phyloP scores from a whole-genome alignment of 35 echinoderm and acorn worm species.

The Heliocidaris erythrogramma region DNA sequence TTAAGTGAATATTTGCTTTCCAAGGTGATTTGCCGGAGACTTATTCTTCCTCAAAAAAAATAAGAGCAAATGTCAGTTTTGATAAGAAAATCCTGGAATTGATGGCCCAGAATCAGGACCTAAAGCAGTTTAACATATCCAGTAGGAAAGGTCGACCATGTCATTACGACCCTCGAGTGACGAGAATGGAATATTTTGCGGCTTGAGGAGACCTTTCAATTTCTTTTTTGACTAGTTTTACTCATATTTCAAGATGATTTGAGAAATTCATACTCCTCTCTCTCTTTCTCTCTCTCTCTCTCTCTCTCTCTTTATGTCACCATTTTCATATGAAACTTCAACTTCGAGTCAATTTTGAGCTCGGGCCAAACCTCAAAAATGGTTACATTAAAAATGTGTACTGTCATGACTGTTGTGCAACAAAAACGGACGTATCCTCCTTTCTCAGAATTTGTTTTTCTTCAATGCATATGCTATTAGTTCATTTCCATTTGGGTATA shows the following conservation, averaged over 20 bases:
- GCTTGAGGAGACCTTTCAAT: neutral
- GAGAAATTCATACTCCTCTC: no score
- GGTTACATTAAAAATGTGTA: no score
- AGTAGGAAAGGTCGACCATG: neutral
- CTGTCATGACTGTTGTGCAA: no score
- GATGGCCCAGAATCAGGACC: neutral
- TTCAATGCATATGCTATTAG: no score
- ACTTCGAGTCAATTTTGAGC: neutral
- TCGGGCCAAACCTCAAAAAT: neutral
- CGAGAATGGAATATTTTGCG: neutral
- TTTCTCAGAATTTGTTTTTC: no score
- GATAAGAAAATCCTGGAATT: conserved; percentile 1
- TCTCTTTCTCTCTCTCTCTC: neutral
- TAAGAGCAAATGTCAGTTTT: neutral
- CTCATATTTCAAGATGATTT: neutral
- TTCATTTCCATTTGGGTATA: no score
- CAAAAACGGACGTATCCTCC: no score
- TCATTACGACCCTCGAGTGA: neutral
- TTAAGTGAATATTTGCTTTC: neutral
- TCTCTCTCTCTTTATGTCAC: neutral
- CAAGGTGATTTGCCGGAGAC: neutral
- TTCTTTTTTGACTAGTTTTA: neutral
- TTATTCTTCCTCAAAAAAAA: neutral
- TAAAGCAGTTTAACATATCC: neutral
- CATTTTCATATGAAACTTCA: neutral